phyloP scores from a whole-genome alignment of 2,113 vertebrate genomes.

The Columbina picui region DNA sequence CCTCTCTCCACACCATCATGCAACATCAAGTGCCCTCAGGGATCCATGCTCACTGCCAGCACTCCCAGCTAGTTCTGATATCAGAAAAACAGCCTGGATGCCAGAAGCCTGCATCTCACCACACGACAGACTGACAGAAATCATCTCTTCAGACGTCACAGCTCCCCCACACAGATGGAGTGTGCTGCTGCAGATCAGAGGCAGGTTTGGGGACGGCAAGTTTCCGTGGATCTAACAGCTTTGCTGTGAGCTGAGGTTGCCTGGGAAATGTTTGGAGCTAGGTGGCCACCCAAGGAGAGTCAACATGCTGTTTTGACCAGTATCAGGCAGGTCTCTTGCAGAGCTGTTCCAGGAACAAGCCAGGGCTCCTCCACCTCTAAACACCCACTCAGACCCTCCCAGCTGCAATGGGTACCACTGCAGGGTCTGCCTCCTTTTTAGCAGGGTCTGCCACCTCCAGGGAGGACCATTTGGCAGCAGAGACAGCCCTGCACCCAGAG shows the following conservation, averaged over 20 bases:
- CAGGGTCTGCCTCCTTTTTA: not conserved
- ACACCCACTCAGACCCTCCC: not conserved
- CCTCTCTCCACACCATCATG: not conserved
- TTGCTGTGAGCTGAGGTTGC: not conserved
- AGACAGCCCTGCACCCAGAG: not conserved
- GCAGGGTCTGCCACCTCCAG: not conserved
- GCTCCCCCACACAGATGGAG: not conserved
- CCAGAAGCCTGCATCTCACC: conserved; percentile 23
- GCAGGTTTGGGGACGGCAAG: not conserved
- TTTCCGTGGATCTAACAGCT: not conserved
- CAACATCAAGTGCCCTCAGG: not conserved
- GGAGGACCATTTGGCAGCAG: not conserved
- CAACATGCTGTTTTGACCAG: not conserved
- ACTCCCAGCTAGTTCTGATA: not conserved
- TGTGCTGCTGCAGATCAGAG: not conserved
- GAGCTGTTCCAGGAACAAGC: not conserved
- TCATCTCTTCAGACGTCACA: not conserved
- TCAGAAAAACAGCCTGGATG: not conserved
- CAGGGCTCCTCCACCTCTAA: not conserved
- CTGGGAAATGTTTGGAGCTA: fast-evolving
- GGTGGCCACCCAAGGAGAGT: not conserved
- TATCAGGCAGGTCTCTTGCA: not conserved
- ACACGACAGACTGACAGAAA: not conserved
- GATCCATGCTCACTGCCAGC: not conserved
- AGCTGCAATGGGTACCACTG: fast-evolving